A percentile compares a stretch with the other conserved stretches of the same genome.
Evolutionary conservation across 1,140 invertebrate species (phyloP).

Genomic region (Mercenaria mercenaria): DNA sequence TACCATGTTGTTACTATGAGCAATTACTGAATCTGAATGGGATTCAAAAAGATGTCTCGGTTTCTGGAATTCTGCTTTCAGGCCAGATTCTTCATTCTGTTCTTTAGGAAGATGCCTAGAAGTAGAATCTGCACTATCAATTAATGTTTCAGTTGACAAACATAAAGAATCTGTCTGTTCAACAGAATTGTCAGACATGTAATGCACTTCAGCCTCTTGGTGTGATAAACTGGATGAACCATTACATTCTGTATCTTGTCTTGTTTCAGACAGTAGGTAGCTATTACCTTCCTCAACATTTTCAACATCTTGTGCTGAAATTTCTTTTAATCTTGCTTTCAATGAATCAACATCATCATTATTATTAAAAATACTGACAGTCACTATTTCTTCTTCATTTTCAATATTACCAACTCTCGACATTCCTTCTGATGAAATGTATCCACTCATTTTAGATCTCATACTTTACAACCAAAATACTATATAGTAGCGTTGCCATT

Average conservation of each 20-base stretch:
- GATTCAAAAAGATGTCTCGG: slow-evolving; percentile 25
- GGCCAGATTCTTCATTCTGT: background rate
- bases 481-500: background rate
- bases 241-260: background rate
- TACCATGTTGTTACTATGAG: slow-evolving; percentile 20
- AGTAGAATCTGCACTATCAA: slow-evolving; percentile 42
- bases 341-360: slow-evolving; percentile 56
- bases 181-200: background rate
- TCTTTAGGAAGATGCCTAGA: background rate
- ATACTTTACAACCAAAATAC: background rate
- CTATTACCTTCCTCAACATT: background rate
- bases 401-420: background rate
- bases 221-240: background rate
- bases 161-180: slow-evolving; percentile 43
- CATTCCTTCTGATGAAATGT: background rate
- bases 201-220: background rate
- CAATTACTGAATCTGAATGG: background rate
- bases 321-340: slow-evolving; percentile 50
- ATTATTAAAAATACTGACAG: slow-evolving; percentile 51
- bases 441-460: slow-evolving; percentile 43
- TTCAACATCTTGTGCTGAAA: background rate
- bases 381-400: slow-evolving; percentile 44
- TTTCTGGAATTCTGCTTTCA: background rate
- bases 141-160: slow-evolving; percentile 62
- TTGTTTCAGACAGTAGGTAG: background rate